Evolutionary conservation across 2,113 vertebrate genomes (phyloP).

Genomic region (Dendropsophus ebraccatus): DNA sequence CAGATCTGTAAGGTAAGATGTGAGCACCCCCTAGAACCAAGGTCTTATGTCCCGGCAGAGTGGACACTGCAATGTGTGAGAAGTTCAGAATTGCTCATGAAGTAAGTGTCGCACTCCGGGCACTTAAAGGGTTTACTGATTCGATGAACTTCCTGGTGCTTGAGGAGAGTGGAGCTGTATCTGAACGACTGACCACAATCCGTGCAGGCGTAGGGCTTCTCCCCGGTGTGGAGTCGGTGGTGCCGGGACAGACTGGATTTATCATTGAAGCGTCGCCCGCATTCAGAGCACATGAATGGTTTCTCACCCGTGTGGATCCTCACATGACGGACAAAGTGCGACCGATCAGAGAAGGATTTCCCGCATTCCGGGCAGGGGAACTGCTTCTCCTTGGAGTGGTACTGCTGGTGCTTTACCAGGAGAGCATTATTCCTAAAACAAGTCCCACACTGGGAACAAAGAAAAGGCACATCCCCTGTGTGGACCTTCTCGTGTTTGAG

Average conservation of each 20-base stretch:
- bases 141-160: background rate
- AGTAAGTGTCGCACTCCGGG: background rate
- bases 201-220: background rate
- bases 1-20: too few relatives aligned
- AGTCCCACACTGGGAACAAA: background rate
- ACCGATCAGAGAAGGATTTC: constrained; percentile 3
- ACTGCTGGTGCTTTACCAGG: background rate
- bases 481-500: constrained; percentile 14
- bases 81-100: background rate
- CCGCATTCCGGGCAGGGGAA: background rate
- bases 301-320: background rate
- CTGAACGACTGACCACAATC: background rate
- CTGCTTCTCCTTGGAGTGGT: background rate
- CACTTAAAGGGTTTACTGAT: background rate
- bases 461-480: constrained; percentile 1
- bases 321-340: background rate
- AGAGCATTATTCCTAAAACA: background rate
- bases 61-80: background rate
- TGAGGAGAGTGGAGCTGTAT: background rate
- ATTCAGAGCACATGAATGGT: constrained; percentile 18
- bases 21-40: too few relatives aligned
- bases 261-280: constrained; percentile 35
- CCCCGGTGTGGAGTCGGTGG: background rate
- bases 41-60: background rate
- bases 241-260: constrained; percentile 1